These are phyloP conservation scores for Tipula unca DNA, from an alignment of 2,888 invertebrate genomes.

Conservation along the genomic window DNA sequence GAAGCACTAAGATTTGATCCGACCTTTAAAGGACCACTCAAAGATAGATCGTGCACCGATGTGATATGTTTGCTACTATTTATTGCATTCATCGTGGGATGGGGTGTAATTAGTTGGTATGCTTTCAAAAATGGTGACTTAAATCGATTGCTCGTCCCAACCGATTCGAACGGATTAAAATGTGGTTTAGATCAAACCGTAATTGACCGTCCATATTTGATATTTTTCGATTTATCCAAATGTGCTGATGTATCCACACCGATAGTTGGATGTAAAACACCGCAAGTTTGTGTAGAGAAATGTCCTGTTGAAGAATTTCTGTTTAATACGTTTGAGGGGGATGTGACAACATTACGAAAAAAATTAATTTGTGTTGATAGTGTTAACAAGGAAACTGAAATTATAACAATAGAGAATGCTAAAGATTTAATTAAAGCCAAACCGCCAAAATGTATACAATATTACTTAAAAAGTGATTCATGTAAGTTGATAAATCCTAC, in stretches of 20 bases:
- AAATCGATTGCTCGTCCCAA: conserved; percentile 63
- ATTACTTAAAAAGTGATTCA: conserved; percentile 58
- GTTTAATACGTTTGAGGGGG: conserved; percentile 33
- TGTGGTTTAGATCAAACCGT: conserved; percentile 70
- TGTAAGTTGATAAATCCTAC: conserved; percentile 47
- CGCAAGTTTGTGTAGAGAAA: conserved; percentile 68
- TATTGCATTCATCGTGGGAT: no score
- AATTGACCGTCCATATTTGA: conserved; percentile 56
- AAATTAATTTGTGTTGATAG: conserved; percentile 56
- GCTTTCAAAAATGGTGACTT: conserved; percentile 67
- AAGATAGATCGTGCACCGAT: no score
- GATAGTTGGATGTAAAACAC: conserved; percentile 68
- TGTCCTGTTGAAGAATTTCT: conserved; percentile 58
- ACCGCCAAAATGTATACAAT: conserved; percentile 54
- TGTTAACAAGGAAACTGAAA: conserved; percentile 39
- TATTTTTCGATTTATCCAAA: conserved; percentile 76
- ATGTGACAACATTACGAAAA: conserved; percentile 37
- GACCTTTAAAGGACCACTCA: conserved; percentile 44
- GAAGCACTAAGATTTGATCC: conserved; percentile 60
- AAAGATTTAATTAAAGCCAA: conserved; percentile 43
- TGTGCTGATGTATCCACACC: conserved; percentile 65
- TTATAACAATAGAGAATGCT: conserved; percentile 42
- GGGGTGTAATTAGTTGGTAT: conserved; percentile 60
- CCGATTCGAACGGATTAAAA: conserved; percentile 66
- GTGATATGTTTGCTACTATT: no score